A percentile compares a stretch with the other conserved stretches of the same genome.
Evolutionary conservation across 2,113 vertebrate species (phyloP).

Genomic region (Jaculus jaculus): DNA sequence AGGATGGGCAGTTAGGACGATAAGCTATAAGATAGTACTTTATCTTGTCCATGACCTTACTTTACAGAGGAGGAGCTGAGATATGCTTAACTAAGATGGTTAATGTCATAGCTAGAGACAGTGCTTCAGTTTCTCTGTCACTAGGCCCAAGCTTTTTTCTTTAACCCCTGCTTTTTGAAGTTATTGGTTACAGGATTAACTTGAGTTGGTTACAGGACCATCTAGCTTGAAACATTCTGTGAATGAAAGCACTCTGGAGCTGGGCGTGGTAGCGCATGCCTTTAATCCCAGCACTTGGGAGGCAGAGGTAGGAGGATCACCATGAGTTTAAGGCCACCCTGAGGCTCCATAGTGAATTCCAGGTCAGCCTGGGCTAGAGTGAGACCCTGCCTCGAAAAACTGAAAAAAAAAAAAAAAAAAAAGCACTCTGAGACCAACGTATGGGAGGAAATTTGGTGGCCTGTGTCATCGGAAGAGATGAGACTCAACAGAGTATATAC

Average conservation of each 20-base stretch:
- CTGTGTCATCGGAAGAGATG: not conserved
- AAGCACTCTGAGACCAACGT: not conserved
- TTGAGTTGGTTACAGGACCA: not conserved
- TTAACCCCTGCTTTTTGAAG: not conserved
- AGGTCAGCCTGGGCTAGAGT: no score
- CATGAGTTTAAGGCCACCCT: no score
- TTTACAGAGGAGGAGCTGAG: not conserved
- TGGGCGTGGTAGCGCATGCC: no score
- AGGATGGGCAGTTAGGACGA: not conserved
- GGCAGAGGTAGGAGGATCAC: no score
- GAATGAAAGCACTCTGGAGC: no score
- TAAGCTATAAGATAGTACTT: not conserved
- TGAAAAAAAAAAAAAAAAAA: no score
- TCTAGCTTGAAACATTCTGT: not conserved
- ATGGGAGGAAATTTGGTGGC: not conserved
- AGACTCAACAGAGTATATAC: not conserved
- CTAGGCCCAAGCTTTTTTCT: not conserved
- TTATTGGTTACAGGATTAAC: slow-evolving; percentile 8
- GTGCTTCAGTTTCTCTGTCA: not conserved
- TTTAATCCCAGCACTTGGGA: no score
- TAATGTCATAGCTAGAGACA: not conserved
- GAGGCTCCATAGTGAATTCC: no score
- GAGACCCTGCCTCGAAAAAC: no score
- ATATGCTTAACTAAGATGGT: slow-evolving; percentile 4
- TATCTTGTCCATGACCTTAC: not conserved